Percentiles rank a stretch among this genome's conserved stretches.
phyloP scores from a whole-genome alignment of 2,113 vertebrate genomes.

The Hippocampus abdominalis region DNA sequence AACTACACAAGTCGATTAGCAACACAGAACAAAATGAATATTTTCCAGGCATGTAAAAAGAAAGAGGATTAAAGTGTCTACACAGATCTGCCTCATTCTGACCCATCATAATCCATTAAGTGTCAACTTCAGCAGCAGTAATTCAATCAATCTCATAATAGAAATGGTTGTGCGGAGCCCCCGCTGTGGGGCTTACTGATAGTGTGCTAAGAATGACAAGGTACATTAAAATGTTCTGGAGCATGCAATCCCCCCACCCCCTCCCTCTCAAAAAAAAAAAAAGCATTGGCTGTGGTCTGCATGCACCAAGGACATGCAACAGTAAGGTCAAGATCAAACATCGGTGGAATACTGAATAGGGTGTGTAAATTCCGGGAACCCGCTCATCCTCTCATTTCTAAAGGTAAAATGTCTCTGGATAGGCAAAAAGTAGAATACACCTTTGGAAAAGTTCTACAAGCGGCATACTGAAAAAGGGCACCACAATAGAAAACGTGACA shows the following conservation, averaged over 20 bases:
- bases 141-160: constrained; percentile 65
- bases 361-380: constrained; percentile 44
- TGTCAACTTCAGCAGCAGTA: constrained; percentile 57
- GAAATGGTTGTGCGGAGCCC: constrained; percentile 58
- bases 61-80: constrained; percentile 45
- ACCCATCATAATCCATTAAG: constrained; percentile 56
- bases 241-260: constrained; percentile 50
- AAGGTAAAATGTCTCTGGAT: constrained; percentile 32
- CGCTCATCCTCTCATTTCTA: constrained; percentile 31
- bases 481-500: neutral
- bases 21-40: constrained; percentile 26
- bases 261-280: constrained; percentile 20
- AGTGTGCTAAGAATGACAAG: constrained; percentile 53
- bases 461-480: constrained; percentile 5
- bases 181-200: constrained; percentile 47
- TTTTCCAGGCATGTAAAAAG: constrained; percentile 33
- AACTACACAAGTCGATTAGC: constrained; percentile 20
- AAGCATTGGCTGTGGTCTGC: constrained; percentile 61
- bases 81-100: constrained; percentile 44
- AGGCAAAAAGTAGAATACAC: neutral
- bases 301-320: constrained; percentile 70
- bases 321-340: constrained; percentile 71
- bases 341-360: constrained; percentile 64
- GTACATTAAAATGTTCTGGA: constrained; percentile 62
- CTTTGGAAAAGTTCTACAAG: constrained; percentile 17